Evolutionary conservation across 2,113 vertebrate species (phyloP).

Genomic region (Empidonax alnorum): DNA sequence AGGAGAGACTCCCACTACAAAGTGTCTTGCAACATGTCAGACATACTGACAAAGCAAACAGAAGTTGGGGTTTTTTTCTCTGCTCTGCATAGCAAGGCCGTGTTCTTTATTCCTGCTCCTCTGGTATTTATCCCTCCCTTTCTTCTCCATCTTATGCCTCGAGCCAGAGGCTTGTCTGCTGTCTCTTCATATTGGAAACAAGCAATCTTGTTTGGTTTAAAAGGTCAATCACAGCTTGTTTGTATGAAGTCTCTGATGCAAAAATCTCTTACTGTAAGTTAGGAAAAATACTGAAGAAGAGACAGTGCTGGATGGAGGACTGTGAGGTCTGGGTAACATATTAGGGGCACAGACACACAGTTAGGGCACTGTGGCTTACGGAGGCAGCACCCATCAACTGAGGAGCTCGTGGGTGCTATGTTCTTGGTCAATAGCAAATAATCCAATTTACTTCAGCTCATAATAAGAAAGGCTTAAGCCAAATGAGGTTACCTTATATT

Average conservation of each 20-base stretch:
- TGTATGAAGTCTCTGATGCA: constrained; percentile 44
- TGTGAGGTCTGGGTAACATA: neutral
- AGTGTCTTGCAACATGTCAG: constrained; percentile 26
- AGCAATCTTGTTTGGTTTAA: constrained; percentile 68
- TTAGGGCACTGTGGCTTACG: neutral
- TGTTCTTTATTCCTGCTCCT: constrained; percentile 25
- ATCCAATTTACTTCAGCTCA: neutral
- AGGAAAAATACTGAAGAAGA: constrained; percentile 22
- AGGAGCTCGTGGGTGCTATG: neutral
- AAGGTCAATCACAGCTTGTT: constrained; percentile 72
- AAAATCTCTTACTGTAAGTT: constrained; percentile 30
- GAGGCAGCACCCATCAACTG: neutral
- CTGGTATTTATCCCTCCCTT: constrained; percentile 49
- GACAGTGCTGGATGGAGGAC: neutral
- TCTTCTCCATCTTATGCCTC: constrained; percentile 68
- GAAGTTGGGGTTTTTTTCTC: neutral
- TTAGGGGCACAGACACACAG: neutral
- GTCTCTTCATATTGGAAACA: constrained; percentile 64
- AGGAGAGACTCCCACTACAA: constrained; percentile 38
- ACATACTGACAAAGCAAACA: constrained; percentile 29
- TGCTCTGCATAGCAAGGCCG: constrained; percentile 1
- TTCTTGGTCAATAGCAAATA: neutral
- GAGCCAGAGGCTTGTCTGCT: constrained; percentile 60
- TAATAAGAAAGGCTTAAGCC: neutral
- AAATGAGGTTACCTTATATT: neutral